phyloP scores from a whole-genome alignment of 2,888 invertebrate genomes.

The Taenaris catops region DNA sequence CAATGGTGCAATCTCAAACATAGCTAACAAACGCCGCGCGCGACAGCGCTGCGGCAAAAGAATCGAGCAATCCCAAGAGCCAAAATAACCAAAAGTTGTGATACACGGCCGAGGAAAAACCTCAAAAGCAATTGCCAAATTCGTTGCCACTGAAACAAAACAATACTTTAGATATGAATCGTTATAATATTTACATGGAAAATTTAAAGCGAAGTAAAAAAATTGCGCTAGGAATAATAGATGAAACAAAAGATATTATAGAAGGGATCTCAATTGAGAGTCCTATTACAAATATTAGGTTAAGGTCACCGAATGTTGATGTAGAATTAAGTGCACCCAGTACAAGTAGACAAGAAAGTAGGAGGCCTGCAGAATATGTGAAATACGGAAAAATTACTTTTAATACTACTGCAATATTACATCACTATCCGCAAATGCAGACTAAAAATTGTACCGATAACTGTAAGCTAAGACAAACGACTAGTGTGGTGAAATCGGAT shows the following conservation, averaged over 20 bases:
- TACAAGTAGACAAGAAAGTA: conserved; percentile 45
- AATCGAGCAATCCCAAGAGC: conserved; percentile 40
- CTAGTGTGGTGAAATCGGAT: conserved; percentile 49
- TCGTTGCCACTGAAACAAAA: conserved; percentile 68
- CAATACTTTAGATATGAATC: conserved; percentile 67
- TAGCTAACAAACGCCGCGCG: conserved; percentile 81
- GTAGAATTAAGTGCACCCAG: conserved; percentile 51
- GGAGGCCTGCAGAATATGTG: conserved; percentile 54
- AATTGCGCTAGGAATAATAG: conserved; percentile 60
- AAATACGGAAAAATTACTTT: conserved; percentile 71
- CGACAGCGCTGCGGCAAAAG: conserved; percentile 60
- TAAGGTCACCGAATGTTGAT: conserved; percentile 38
- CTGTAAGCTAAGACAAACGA: conserved; percentile 15
- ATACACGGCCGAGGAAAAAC: conserved; percentile 65
- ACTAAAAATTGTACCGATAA: conserved; percentile 34
- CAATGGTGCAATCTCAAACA: conserved; percentile 85
- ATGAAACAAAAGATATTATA: conserved; percentile 56
- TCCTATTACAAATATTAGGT: conserved; percentile 32
- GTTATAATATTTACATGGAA: conserved; percentile 66
- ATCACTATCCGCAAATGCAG: conserved; percentile 65
- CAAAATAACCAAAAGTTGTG: conserved; percentile 62
- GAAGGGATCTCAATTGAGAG: conserved; percentile 39
- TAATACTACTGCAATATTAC: conserved; percentile 66
- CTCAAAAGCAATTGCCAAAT: conserved; percentile 61
- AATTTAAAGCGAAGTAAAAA: conserved; percentile 58